Evolutionary conservation across 2,113 vertebrate genomes (phyloP).

Genomic region (Asarcornis scutulata): DNA sequence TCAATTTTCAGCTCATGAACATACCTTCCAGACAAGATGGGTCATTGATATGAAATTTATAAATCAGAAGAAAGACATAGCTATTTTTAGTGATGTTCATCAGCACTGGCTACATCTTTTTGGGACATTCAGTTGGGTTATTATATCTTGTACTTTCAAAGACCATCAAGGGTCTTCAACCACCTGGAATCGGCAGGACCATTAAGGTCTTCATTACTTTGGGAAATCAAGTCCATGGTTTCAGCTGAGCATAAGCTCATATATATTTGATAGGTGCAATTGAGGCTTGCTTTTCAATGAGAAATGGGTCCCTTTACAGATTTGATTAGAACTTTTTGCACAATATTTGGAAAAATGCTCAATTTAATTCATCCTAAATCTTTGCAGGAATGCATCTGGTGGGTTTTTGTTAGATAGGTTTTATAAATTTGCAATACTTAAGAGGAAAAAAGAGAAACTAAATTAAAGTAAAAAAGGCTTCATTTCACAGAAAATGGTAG

Average conservation of each 20-base stretch:
- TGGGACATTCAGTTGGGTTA: neutral
- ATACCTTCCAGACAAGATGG: accelerated
- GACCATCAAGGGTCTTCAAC: neutral
- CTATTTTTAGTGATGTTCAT: neutral
- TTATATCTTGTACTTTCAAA: neutral
- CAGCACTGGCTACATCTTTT: neutral
- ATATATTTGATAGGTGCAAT: neutral
- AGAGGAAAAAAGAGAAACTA: neutral
- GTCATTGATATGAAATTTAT: neutral
- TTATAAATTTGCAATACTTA: neutral
- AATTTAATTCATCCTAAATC: neutral
- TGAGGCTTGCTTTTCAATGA: neutral
- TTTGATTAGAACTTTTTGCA: neutral
- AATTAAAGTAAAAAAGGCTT: neutral
- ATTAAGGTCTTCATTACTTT: neutral
- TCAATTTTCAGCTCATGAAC: neutral
- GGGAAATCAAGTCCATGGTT: neutral
- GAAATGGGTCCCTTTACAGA: neutral
- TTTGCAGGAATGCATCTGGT: neutral
- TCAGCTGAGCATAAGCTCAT: neutral
- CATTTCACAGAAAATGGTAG: neutral
- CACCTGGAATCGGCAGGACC: neutral
- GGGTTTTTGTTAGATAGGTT: neutral
- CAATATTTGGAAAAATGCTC: neutral
- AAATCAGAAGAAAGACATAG: neutral